A percentile compares a stretch with the other conserved stretches of the same genome.
Conservation (phyloP, 2,113 vertebrate genomes). For the Zosterops pallidus region DNA sequence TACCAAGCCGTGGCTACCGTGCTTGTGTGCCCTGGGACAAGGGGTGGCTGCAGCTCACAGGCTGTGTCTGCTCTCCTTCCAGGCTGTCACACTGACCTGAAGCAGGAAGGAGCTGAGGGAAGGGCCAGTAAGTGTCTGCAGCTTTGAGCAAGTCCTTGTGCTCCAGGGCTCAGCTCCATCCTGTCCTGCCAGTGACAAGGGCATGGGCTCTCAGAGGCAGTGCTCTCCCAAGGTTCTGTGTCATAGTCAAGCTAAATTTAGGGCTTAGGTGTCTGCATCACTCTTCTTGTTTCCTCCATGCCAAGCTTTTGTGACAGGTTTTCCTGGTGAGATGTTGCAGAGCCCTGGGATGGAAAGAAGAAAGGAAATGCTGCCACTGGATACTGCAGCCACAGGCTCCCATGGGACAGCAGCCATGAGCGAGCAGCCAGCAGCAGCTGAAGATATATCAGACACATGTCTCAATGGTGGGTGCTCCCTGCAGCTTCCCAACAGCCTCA, state of each 20-base stretch:
- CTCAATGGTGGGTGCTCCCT: neutral
- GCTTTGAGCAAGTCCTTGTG: neutral
- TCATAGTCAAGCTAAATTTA: accelerated
- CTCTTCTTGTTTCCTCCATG: neutral
- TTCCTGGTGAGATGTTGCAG: neutral
- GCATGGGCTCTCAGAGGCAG: accelerated
- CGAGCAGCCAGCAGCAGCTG: neutral
- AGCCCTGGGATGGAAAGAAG: neutral
- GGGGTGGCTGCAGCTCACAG: neutral
- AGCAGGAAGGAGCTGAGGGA: neutral
- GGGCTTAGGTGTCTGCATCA: neutral
- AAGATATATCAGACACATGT: neutral
- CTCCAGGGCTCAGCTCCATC: neutral
- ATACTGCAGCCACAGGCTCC: neutral
- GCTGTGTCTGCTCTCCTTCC: neutral
- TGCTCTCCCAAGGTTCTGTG: neutral
- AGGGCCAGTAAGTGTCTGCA: neutral
- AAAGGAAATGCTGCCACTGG: neutral
- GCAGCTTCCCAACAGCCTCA: neutral
- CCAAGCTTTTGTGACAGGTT: neutral
- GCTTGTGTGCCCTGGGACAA: neutral
- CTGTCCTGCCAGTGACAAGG: neutral
- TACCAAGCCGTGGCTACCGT: accelerated
- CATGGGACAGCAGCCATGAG: neutral
- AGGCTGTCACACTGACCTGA: neutral